These are phyloP conservation scores for Anomalospiza imberbis DNA, from an alignment of 2,797 vertebrate genomes.

Conservation along the genomic window DNA sequence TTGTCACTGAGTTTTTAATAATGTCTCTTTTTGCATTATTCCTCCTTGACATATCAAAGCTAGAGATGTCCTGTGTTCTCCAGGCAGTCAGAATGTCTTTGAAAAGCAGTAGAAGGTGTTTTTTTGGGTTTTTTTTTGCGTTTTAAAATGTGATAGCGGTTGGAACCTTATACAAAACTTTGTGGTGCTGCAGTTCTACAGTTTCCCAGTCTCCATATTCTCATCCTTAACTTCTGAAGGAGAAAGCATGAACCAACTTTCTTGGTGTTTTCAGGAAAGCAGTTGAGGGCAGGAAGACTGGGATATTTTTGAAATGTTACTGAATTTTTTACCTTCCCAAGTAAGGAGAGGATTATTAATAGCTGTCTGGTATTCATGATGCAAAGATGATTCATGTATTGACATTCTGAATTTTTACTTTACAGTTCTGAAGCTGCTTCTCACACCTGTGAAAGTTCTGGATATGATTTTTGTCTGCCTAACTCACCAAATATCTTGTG, in stretches of 20 bases:
- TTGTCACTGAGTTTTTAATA: background rate
- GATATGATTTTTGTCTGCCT: background rate
- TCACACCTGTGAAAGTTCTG: background rate
- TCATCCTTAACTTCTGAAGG: background rate
- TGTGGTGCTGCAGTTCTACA: background rate
- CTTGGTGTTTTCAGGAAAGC: background rate
- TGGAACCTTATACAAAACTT: background rate
- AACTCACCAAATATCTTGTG: background rate
- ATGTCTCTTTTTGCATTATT: background rate
- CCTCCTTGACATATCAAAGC: background rate
- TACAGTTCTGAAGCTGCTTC: background rate
- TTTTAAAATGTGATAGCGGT: background rate
- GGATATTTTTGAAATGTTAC: background rate
- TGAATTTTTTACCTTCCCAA: background rate
- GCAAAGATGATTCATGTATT: background rate
- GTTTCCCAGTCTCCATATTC: background rate
- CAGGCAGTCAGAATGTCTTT: background rate
- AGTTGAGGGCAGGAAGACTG: background rate
- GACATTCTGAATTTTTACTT: background rate
- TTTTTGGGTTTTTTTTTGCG: accelerated
- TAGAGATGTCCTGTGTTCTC: background rate
- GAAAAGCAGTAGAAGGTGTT: background rate
- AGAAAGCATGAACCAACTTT: background rate
- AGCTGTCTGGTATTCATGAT: background rate
- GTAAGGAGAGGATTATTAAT: background rate